Percentiles rank a stretch among this genome's conserved stretches.
These are phyloP conservation scores for Protonemura montana DNA, from an alignment of 2,888 invertebrate species.

Conservation along the genomic window DNA sequence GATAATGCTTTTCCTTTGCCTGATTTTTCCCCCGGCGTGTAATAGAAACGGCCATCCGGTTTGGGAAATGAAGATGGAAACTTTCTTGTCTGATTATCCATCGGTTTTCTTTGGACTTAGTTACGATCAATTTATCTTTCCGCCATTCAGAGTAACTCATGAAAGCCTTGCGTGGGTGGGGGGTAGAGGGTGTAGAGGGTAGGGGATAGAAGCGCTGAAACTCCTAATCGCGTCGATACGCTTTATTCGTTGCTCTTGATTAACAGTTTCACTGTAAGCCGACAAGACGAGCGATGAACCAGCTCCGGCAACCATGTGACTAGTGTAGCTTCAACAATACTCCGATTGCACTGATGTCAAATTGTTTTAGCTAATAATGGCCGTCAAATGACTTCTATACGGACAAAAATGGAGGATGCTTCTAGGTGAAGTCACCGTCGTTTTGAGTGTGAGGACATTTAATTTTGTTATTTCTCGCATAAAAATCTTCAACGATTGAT, in stretches of 20 bases:
- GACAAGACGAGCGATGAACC: neutral
- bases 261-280: neutral
- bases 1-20: neutral
- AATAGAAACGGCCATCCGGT: neutral
- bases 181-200: neutral
- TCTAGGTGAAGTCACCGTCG: too few species aligned
- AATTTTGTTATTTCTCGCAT: too few species aligned
- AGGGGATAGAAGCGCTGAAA: neutral
- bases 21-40: neutral
- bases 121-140: slow-evolving; percentile 27
- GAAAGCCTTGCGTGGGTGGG: neutral
- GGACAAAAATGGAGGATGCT: too few species aligned
- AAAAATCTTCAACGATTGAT: too few species aligned
- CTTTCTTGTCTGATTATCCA: slow-evolving; percentile 9
- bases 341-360: too few species aligned
- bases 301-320: neutral
- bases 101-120: slow-evolving; percentile 15
- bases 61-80: slow-evolving; percentile 8
- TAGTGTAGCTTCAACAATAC: neutral
- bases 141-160: neutral
- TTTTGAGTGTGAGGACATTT: too few species aligned
- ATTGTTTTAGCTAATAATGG: too few species aligned
- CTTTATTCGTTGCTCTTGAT: slow-evolving; percentile 17
- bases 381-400: too few species aligned
- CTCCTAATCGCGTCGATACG: neutral